phyloP scores from a whole-genome alignment of 2,113 vertebrate species.

The Sander vitreus region DNA sequence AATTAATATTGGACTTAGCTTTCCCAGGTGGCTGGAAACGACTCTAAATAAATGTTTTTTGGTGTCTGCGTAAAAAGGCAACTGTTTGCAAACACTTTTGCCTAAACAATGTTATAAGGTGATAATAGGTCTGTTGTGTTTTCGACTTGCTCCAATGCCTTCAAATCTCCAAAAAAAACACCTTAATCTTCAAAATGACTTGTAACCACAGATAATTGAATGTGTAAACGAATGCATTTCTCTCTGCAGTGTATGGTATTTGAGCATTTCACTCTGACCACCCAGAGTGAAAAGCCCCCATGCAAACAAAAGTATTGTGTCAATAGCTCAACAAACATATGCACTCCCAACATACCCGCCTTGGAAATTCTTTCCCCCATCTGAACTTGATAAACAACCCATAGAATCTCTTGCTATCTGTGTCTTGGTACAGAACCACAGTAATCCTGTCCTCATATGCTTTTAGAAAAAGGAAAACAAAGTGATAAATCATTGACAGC shows the following conservation, averaged over 20 bases:
- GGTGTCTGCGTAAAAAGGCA: not conserved
- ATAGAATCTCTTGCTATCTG: conserved; percentile 13
- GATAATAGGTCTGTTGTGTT: not conserved
- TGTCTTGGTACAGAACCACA: conserved; percentile 34
- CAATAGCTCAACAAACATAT: conserved; percentile 29
- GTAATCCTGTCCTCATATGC: conserved; percentile 17
- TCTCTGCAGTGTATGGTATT: not conserved
- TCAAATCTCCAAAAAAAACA: not conserved
- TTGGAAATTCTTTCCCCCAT: conserved; percentile 32
- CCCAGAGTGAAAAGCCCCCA: not conserved
- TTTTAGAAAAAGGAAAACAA: conserved; percentile 65
- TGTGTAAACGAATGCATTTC: not conserved
- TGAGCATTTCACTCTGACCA: not conserved
- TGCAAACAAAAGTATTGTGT: conserved; percentile 8
- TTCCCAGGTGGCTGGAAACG: not conserved
- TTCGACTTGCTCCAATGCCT: not conserved
- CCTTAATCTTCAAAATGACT: not conserved
- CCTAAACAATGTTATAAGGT: not conserved
- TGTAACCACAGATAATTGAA: not conserved
- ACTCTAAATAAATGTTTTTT: not conserved
- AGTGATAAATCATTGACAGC: conserved; percentile 65
- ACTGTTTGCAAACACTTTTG: not conserved
- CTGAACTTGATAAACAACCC: conserved; percentile 45
- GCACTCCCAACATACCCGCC: not conserved
- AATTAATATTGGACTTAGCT: not conserved